phyloP scores from a whole-genome alignment of 1,140 invertebrate genomes.

The Cotesia glomerata region DNA sequence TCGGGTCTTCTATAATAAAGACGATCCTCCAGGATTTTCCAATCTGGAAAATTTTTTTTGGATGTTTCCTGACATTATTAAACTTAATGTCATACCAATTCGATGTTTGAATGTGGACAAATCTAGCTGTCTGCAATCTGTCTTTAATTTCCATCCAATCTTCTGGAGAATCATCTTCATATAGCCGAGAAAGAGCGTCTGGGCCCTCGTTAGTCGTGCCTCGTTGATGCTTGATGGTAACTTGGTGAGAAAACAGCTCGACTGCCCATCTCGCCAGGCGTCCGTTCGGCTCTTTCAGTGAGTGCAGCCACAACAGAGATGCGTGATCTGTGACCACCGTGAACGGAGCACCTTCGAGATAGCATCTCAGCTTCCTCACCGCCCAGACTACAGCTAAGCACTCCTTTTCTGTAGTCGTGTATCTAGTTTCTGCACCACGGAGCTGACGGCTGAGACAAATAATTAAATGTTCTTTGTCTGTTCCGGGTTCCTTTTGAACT shows the following conservation, averaged over 20 bases:
- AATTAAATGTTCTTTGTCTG: too few species aligned
- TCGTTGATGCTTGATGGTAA: not conserved
- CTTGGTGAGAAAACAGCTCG: not conserved
- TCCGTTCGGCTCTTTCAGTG: not conserved
- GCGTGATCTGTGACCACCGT: not conserved
- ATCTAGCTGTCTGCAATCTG: not conserved
- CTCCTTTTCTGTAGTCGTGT: too few species aligned
- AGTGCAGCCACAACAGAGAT: not conserved
- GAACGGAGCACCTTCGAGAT: not conserved
- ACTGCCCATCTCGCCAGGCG: not conserved
- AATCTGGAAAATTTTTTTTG: constrained; percentile 22
- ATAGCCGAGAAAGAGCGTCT: not conserved
- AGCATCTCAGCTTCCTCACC: too few species aligned
- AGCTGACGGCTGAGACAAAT: too few species aligned
- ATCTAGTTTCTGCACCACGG: too few species aligned
- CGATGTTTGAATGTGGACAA: too few species aligned
- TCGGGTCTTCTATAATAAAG: constrained; percentile 24
- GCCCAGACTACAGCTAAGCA: too few species aligned
- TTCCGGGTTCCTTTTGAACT: too few species aligned
- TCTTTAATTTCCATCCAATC: not conserved
- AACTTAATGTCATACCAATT: not conserved
- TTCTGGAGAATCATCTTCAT: not conserved
- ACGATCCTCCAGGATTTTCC: constrained; percentile 21
- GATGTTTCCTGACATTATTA: not conserved
- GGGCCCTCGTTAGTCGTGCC: not conserved